Conservation (phyloP, 2,113 vertebrate species). For the Narcine bancroftii region DNA sequence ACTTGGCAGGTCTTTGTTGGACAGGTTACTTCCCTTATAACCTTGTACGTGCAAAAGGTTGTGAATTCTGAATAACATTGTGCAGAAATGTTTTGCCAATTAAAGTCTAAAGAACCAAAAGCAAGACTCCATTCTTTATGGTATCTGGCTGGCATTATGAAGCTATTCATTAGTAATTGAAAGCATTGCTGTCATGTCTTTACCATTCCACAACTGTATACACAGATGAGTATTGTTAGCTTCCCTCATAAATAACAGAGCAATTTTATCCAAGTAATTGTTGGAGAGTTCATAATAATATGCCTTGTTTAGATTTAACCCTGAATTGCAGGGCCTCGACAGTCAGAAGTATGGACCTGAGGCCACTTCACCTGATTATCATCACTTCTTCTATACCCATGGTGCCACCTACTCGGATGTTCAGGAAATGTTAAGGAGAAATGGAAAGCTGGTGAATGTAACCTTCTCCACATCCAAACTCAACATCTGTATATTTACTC, state of each 20-base stretch:
- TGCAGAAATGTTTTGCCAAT: neutral
- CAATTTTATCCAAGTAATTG: slow-evolving; percentile 25
- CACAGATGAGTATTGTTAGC: neutral
- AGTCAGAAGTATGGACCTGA: neutral
- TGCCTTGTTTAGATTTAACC: neutral
- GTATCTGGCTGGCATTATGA: neutral
- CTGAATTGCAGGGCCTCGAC: neutral
- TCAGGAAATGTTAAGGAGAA: too few relatives aligned
- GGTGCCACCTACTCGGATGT: neutral
- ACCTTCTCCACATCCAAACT: neutral
- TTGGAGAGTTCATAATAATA: too few relatives aligned
- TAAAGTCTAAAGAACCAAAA: neutral
- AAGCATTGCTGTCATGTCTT: neutral
- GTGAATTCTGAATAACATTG: neutral
- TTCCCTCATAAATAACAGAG: neutral
- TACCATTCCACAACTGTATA: too few relatives aligned
- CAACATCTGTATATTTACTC: neutral
- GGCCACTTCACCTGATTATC: neutral
- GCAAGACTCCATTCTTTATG: neutral
- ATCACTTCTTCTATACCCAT: neutral
- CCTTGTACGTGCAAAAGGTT: neutral
- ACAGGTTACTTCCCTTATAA: neutral
- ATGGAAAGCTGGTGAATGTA: neutral
- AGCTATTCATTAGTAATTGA: neutral
- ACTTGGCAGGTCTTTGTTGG: neutral